phyloP scores from a whole-genome alignment of 64 coral and sea anemone species.

The Porites lutea region DNA sequence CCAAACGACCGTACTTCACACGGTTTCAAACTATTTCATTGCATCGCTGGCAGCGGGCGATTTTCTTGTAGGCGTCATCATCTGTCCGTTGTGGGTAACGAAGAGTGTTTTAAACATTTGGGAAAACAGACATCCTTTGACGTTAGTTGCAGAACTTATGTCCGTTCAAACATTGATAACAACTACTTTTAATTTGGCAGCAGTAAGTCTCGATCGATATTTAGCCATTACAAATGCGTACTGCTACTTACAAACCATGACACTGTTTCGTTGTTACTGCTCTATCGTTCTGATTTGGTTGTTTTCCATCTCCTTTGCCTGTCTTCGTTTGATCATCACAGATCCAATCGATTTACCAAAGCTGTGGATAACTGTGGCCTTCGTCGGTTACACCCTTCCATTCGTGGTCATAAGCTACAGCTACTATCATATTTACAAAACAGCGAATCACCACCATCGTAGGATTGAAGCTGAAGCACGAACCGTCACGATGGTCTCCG shows the following conservation, averaged over 20 bases:
- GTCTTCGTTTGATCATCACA: constrained; percentile 38
- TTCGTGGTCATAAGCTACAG: constrained; percentile 74
- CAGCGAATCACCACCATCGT: constrained; percentile 41
- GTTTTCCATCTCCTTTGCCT: constrained; percentile 72
- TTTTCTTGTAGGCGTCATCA: constrained; percentile 67
- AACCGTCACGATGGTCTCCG: neutral
- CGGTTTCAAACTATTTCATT: constrained; percentile 83
- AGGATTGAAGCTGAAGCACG: constrained; percentile 56
- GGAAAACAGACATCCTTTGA: constrained; percentile 57
- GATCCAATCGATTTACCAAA: constrained; percentile 58
- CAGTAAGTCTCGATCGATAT: constrained; percentile 76
- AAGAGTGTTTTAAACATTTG: constrained; percentile 76
- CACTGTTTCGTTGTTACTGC: constrained; percentile 16
- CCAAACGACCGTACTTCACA: constrained; percentile 65
- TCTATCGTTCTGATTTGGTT: constrained; percentile 62
- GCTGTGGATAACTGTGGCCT: constrained; percentile 69
- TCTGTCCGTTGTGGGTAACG: constrained; percentile 71
- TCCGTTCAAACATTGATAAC: constrained; percentile 73
- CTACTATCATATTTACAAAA: constrained; percentile 76
- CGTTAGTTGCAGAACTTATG: constrained; percentile 68
- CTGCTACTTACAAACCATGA: constrained; percentile 57
- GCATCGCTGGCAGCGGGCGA: constrained; percentile 75
- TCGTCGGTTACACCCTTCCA: constrained; percentile 83
- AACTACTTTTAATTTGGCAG: constrained; percentile 71
- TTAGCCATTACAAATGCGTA: constrained; percentile 67